Evolutionary conservation across 53 echinoderm and acorn worm species (phyloP).

Genomic region (Holothuria scabra): DNA sequence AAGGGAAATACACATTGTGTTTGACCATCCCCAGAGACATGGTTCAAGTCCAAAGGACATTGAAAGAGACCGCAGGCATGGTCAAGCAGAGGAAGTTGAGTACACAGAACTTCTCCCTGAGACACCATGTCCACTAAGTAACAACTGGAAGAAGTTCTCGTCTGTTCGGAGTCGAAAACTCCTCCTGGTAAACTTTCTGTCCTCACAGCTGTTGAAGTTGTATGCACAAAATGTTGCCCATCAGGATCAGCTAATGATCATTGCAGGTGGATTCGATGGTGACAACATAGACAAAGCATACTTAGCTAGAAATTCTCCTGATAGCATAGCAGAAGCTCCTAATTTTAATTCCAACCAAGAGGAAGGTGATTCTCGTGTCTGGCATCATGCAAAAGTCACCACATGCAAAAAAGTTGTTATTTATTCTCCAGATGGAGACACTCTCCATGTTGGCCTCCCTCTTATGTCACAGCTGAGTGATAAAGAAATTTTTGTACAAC

Average conservation of each 20-base stretch:
- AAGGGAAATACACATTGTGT: too few species aligned
- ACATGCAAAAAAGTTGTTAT: background rate
- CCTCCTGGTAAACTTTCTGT: conserved; percentile 27
- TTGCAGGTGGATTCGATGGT: conserved; percentile 31
- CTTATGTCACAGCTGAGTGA: background rate
- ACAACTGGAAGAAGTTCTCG: conserved; percentile 38
- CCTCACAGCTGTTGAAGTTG: background rate
- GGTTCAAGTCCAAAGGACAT: too few species aligned
- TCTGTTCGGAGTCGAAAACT: background rate
- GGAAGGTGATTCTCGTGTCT: conserved; percentile 34
- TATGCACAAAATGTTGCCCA: background rate
- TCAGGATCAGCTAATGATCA: background rate
- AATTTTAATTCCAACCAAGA: background rate
- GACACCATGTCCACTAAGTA: too few species aligned
- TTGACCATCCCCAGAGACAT: too few species aligned
- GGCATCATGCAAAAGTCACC: conserved; percentile 21
- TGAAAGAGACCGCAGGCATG: too few species aligned
- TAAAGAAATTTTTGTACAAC: too few species aligned
- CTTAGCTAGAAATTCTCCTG: background rate
- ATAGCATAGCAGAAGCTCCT: background rate
- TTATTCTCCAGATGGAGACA: conserved; percentile 4
- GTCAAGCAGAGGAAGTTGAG: too few species aligned
- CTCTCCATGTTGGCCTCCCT: conserved; percentile 17
- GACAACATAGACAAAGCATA: background rate
- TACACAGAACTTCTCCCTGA: too few species aligned